Percentiles rank a stretch among this genome's conserved stretches.
Conservation (phyloP, 2,797 vertebrate species). For the Hypotaenidia philippensis region DNA sequence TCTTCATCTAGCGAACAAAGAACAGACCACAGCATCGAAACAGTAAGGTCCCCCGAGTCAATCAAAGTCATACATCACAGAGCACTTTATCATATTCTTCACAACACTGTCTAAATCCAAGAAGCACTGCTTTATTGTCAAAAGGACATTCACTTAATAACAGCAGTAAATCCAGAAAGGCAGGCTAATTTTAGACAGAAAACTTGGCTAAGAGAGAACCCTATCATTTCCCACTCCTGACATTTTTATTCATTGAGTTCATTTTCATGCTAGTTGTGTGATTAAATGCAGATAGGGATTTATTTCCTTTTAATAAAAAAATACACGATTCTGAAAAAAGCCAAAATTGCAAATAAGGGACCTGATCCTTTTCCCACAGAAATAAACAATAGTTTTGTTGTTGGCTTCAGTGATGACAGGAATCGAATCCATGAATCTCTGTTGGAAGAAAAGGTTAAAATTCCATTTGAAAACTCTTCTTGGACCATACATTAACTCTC, state of each 20-base stretch:
- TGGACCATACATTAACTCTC: slow-evolving; percentile 69
- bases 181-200: slow-evolving; percentile 79
- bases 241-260: slow-evolving; percentile 82
- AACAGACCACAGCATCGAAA: slow-evolving; percentile 72
- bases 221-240: slow-evolving; percentile 79
- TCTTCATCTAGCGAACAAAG: slow-evolving; percentile 77
- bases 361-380: slow-evolving; percentile 73
- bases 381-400: slow-evolving; percentile 74
- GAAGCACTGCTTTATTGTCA: slow-evolving; percentile 74
- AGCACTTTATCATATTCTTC: slow-evolving; percentile 72
- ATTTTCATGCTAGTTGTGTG: slow-evolving; percentile 78
- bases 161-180: slow-evolving; percentile 78
- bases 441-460: slow-evolving; percentile 74
- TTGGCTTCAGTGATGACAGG: slow-evolving; percentile 57
- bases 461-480: slow-evolving; percentile 57
- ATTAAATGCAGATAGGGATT: slow-evolving; percentile 81
- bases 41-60: slow-evolving; percentile 70
- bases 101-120: slow-evolving; percentile 69
- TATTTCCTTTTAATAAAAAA: slow-evolving; percentile 79
- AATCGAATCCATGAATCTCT: slow-evolving; percentile 38
- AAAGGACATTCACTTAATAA: slow-evolving; percentile 77
- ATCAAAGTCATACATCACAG: slow-evolving; percentile 76
- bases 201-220: slow-evolving; percentile 70
- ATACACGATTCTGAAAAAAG: slow-evolving; percentile 61
- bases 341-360: slow-evolving; percentile 73